A percentile compares a stretch with the other conserved stretches of the same genome.
These are phyloP conservation scores for Synergus umbraculus DNA, from an alignment of 2,888 invertebrate genomes.

Conservation along the genomic window DNA sequence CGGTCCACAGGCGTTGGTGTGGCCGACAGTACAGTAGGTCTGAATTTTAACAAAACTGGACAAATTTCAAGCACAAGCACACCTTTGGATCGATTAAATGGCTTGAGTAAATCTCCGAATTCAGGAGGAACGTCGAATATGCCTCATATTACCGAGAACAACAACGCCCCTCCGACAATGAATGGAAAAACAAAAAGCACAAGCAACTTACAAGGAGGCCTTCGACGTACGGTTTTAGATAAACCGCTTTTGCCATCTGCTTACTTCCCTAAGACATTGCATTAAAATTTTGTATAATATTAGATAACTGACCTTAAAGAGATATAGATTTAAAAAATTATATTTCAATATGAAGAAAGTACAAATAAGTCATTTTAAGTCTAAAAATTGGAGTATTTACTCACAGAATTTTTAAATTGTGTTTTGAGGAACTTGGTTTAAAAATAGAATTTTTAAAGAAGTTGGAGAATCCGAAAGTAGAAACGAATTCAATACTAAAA, in stretches of 20 bases:
- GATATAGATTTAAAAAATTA: conserved; percentile 38
- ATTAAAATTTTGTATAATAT: conserved; percentile 57
- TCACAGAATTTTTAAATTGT: neutral
- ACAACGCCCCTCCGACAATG: conserved; percentile 64
- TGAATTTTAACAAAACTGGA: conserved; percentile 70
- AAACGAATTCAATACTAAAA: neutral
- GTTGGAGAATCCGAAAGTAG: neutral
- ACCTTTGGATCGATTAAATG: conserved; percentile 72
- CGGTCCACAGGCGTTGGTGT: conserved; percentile 69
- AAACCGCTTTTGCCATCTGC: conserved; percentile 74
- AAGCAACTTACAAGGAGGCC: conserved; percentile 68
- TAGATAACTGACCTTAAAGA: conserved; percentile 40
- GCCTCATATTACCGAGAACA: conserved; percentile 63
- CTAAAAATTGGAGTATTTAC: neutral
- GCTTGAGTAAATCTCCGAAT: conserved; percentile 63
- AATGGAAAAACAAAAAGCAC: conserved; percentile 69
- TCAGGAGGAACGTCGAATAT: conserved; percentile 33
- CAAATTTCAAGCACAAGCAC: conserved; percentile 74
- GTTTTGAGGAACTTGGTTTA: neutral
- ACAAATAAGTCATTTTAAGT: conserved; percentile 41
- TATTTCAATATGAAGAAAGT: conserved; percentile 44
- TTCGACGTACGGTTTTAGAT: conserved; percentile 70
- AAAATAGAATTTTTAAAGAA: neutral
- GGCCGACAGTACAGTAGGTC: conserved; percentile 64
- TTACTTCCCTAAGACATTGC: conserved; percentile 73